Base-by-base conservation (phyloP, 1,140 invertebrate genomes). In the Marisa cornuarietis region DNA sequence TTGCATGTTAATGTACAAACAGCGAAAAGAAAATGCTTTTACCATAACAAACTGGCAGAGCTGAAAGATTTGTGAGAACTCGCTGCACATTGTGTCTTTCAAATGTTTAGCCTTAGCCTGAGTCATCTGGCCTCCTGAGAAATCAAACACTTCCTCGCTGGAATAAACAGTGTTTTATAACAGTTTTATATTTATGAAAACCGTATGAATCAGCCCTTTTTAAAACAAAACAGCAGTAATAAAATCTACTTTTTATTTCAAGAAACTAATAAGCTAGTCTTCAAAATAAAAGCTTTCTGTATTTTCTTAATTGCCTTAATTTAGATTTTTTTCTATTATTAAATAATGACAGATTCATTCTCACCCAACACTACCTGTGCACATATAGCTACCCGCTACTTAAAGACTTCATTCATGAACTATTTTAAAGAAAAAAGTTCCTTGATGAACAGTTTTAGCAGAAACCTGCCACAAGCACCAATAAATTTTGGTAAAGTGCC, bases 11-110 rank as follows among this genome's bases (percentile, higher is more conserved):
- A 42, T 42, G 6, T 42, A 42, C 31, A 42, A 6, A 22, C 31
- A 71, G 20, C 22, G 8, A 24, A 3, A 3, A 71, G 22, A 78
- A 31, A 68, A 22, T 69, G 5, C 5, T 78, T 91, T 91, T 89
- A 94, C 94, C 93, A 99, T 94, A 26, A 99, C 98, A 93, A 96
- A 98, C 89, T 98, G 96, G 92, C 98, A 99, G 11, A 99, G 93
- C 86, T 96, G 95, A 91, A 99, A 99, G 84, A 99, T 98, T 90
- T 98, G 96, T 82, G 97, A 97, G 92, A 99, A 99, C 91, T 99
- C 97, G 72, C 95, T 95, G 92, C 99, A 99, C 98, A 99, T 99
- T n/a, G 97, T 97, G 90, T 99, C 98, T 91, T 99, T 99, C 13
- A 99, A 92, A 93, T 99, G 97, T 92, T 99, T 99, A 1, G 98